Percentiles rank a stretch among this genome's conserved stretches.
Evolutionary conservation across 2,888 invertebrate species (phyloP).

Genomic region (Caenorhabditis zanzibari): DNA sequence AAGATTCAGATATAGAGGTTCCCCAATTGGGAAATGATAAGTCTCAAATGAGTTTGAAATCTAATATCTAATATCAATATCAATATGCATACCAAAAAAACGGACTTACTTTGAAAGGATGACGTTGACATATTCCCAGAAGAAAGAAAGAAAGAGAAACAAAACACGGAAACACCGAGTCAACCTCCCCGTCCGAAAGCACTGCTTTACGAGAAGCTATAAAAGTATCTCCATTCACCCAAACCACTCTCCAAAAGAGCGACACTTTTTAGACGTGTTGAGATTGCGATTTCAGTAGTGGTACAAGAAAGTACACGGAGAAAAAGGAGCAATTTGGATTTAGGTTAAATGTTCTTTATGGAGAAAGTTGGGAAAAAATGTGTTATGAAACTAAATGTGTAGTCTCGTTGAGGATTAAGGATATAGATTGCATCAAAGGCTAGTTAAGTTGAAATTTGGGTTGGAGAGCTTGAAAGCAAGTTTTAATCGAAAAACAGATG

Average conservation of each 20-base stretch:
- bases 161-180: slow-evolving; percentile 19
- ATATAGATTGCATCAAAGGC: background rate
- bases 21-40: background rate
- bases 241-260: slow-evolving; percentile 10
- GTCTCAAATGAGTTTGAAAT: background rate
- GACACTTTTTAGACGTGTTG: slow-evolving; percentile 41
- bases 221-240: slow-evolving; percentile 19
- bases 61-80: background rate
- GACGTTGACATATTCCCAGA: slow-evolving; percentile 28
- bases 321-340: slow-evolving; percentile 19
- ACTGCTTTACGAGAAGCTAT: slow-evolving; percentile 49
- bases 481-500: too few species aligned
- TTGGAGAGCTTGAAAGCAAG: too few species aligned
- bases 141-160: slow-evolving; percentile 11
- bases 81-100: too few species aligned
- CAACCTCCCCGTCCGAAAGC: slow-evolving; percentile 14
- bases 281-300: background rate
- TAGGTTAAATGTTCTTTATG: slow-evolving; percentile 11
- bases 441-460: too few species aligned
- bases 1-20: background rate
- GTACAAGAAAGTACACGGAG: slow-evolving; percentile 14
- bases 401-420: background rate
- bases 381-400: slow-evolving; percentile 23
- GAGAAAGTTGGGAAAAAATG: slow-evolving; percentile 15
- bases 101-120: slow-evolving; percentile 28